Conservation (phyloP, 1,140 invertebrate genomes). For the Drosophila athabasca region DNA sequence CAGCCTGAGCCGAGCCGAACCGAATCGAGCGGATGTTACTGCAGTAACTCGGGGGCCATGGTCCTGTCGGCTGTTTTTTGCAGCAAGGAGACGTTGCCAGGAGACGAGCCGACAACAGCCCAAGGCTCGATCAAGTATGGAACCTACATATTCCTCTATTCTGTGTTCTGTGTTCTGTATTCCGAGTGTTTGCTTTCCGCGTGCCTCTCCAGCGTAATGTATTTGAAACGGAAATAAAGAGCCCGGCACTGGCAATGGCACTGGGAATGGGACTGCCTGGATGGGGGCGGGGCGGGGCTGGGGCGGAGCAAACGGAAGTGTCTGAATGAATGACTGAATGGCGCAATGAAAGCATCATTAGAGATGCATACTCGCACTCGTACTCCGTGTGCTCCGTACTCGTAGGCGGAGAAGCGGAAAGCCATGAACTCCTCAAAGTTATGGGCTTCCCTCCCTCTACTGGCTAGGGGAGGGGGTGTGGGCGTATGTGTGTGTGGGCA, state of each 20-base stretch:
- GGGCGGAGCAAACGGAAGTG: constrained; percentile 52
- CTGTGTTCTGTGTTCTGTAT: background rate
- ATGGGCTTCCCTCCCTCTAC: background rate
- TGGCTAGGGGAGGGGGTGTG: too few relatives aligned
- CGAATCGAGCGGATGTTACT: constrained; percentile 1
- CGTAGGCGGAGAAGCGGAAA: background rate
- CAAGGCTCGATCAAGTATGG: too few relatives aligned
- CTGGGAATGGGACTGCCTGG: constrained; percentile 2
- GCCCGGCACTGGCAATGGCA: constrained; percentile 31
- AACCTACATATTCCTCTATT: too few relatives aligned
- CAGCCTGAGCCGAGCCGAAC: background rate
- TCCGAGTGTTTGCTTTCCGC: constrained; percentile 37
- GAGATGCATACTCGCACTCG: constrained; percentile 52
- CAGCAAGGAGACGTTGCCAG: too few relatives aligned
- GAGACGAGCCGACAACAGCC: too few relatives aligned
- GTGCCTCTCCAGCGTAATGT: constrained; percentile 51
- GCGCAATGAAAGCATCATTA: constrained; percentile 66
- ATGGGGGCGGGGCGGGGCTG: too few relatives aligned
- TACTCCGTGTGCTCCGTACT: too few relatives aligned
- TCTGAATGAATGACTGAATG: constrained; percentile 61
- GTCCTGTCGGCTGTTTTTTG: too few relatives aligned
- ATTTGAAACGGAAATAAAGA: constrained; percentile 76
- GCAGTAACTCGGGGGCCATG: constrained; percentile 22
- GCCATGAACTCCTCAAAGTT: constrained; percentile 20
- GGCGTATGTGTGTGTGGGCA: constrained; percentile 29